Conservation (phyloP, 2,888 invertebrate species). For the Heliconius erato region DNA sequence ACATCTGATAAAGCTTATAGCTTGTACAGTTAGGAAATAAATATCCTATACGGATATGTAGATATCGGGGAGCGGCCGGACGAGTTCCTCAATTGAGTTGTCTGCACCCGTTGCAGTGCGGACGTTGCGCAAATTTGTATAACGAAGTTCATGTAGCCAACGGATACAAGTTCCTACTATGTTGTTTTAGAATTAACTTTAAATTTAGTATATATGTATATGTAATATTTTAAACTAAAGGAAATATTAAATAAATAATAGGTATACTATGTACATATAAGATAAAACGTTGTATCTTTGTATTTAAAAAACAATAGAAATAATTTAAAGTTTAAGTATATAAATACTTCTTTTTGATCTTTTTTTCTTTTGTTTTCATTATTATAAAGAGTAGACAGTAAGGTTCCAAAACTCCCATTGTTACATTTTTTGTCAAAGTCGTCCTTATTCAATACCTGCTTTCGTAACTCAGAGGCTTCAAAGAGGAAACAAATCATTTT, state of each 20-base stretch:
- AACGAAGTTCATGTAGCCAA: neutral
- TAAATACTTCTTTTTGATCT: neutral
- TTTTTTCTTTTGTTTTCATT: neutral
- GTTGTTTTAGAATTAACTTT: neutral
- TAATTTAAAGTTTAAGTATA: neutral
- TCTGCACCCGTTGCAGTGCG: constrained; percentile 16
- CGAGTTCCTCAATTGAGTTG: constrained; percentile 22
- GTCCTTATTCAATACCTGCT: neutral
- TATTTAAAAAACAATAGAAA: neutral
- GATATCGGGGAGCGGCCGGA: neutral
- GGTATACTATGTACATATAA: neutral
- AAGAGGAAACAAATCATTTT: constrained; percentile 11
- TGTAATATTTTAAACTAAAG: neutral
- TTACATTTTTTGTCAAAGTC: constrained; percentile 10
- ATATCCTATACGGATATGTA: neutral
- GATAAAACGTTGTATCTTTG: neutral
- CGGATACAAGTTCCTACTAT: neutral
- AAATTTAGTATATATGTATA: neutral
- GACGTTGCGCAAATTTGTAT: constrained; percentile 17
- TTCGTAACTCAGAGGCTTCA: neutral
- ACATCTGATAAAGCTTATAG: neutral
- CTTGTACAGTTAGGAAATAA: neutral
- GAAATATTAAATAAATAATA: neutral
- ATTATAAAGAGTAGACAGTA: neutral
- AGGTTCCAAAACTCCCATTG: neutral